A percentile compares a stretch with the other conserved stretches of the same genome.
These are phyloP conservation scores for Cephus runcator DNA, from an alignment of 2,888 invertebrate genomes.

Conservation along the genomic window DNA sequence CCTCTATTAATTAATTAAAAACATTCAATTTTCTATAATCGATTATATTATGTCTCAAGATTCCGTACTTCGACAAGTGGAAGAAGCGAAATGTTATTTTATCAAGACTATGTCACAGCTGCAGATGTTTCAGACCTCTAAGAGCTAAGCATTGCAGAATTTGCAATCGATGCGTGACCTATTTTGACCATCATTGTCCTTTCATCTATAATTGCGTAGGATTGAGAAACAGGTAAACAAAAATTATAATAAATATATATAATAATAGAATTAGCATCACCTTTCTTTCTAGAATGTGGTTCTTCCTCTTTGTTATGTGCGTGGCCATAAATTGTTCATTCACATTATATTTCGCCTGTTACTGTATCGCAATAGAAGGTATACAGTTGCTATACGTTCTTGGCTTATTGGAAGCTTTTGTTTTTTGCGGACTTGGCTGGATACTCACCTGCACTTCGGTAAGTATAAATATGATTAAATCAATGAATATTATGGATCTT, in stretches of 20 bases:
- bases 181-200: slow-evolving; percentile 95
- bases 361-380: slow-evolving; percentile 85
- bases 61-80: slow-evolving; percentile 93
- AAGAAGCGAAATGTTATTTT: slow-evolving; percentile 86
- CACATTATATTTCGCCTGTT: slow-evolving; percentile 88
- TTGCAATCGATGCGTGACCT: slow-evolving; percentile 88
- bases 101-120: slow-evolving; percentile 89
- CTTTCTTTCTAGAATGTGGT: slow-evolving; percentile 80
- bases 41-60: slow-evolving; percentile 57
- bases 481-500: background rate
- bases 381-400: slow-evolving; percentile 87
- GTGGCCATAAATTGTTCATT: slow-evolving; percentile 89
- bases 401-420: slow-evolving; percentile 83
- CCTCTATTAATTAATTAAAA: background rate
- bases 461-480: slow-evolving; percentile 59
- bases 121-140: slow-evolving; percentile 85
- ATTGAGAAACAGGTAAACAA: slow-evolving; percentile 76
- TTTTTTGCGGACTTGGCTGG: slow-evolving; percentile 88
- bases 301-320: slow-evolving; percentile 88
- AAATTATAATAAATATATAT: background rate
- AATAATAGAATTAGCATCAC: too few relatives aligned
- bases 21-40: background rate
- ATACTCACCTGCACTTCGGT: slow-evolving; percentile 90
- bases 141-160: slow-evolving; percentile 93
- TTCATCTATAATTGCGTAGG: slow-evolving; percentile 97